phyloP scores from a whole-genome alignment of 2,888 invertebrate genomes.

The Nephrotoma appendiculata region DNA sequence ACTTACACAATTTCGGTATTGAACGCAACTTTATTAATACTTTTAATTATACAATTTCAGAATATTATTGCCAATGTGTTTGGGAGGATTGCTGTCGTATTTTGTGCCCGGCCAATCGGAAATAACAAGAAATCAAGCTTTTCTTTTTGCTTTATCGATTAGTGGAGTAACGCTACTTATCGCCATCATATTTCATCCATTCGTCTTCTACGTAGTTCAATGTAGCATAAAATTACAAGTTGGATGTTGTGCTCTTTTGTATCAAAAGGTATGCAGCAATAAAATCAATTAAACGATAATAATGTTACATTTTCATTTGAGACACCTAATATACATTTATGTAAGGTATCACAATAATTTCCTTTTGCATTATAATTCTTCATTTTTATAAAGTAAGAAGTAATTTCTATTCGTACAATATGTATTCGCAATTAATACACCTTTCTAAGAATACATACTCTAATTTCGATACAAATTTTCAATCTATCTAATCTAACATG shows the following conservation, averaged over 20 bases:
- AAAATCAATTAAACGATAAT: not conserved
- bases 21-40: not conserved
- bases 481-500: too few species aligned
- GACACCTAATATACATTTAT: too few species aligned
- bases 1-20: conserved; percentile 1
- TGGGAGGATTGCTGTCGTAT: conserved; percentile 52
- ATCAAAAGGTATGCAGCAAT: conserved; percentile 14
- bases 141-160: conserved; percentile 49
- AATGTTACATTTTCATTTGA: too few species aligned
- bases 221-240: conserved; percentile 56
- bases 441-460: too few species aligned
- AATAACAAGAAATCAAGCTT: conserved; percentile 40
- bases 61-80: conserved; percentile 45
- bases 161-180: conserved; percentile 39
- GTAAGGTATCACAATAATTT: too few species aligned
- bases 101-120: conserved; percentile 39
- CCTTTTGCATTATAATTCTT: too few species aligned
- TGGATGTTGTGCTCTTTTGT: conserved; percentile 31
- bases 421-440: too few species aligned
- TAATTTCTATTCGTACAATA: too few species aligned
- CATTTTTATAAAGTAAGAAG: too few species aligned
- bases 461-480: too few species aligned
- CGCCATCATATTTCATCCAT: conserved; percentile 52
- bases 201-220: conserved; percentile 53
- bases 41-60: conserved; percentile 29